Percentiles rank a stretch among this genome's conserved stretches.
Conservation (phyloP, 2,888 invertebrate species). For the Megalurothrips usitatus region DNA sequence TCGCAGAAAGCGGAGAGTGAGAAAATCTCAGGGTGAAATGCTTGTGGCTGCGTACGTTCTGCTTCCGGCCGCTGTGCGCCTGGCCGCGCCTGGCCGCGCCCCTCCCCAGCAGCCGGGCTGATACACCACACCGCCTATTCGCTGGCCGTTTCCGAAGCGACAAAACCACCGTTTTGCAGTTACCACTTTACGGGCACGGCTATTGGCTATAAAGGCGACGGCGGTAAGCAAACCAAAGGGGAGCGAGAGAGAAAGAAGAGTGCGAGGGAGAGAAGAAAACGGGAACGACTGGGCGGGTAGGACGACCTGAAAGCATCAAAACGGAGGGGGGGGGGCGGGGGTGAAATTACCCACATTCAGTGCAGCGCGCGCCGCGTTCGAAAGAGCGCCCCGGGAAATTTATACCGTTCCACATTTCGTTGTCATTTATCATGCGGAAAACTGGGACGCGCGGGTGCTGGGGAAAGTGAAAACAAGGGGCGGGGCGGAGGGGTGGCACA, state of each 20-base stretch:
- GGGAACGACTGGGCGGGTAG: neutral
- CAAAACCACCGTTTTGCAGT: constrained; percentile 26
- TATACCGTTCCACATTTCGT: no score
- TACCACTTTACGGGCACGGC: constrained; percentile 12
- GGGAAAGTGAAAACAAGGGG: neutral
- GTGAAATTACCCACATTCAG: no score
- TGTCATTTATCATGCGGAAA: no score
- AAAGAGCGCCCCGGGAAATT: no score
- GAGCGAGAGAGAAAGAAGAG: neutral
- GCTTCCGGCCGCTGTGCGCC: no score
- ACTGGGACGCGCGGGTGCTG: neutral
- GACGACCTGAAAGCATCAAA: no score
- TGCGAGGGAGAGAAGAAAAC: neutral
- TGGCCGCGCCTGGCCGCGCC: no score
- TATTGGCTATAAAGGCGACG: constrained; percentile 17
- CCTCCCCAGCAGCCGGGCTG: neutral
- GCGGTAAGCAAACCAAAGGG: neutral
- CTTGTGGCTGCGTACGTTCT: no score
- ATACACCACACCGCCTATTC: neutral
- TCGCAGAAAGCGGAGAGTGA: no score
- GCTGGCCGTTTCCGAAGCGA: constrained; percentile 24
- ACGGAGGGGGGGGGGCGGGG: no score
- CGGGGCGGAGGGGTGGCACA: neutral
- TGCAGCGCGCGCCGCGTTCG: no score
- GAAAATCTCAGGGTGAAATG: no score